Percentiles rank a stretch among this genome's conserved stretches.
phyloP scores from a whole-genome alignment of 2,888 invertebrate genomes.

The Parelbella ahira region DNA sequence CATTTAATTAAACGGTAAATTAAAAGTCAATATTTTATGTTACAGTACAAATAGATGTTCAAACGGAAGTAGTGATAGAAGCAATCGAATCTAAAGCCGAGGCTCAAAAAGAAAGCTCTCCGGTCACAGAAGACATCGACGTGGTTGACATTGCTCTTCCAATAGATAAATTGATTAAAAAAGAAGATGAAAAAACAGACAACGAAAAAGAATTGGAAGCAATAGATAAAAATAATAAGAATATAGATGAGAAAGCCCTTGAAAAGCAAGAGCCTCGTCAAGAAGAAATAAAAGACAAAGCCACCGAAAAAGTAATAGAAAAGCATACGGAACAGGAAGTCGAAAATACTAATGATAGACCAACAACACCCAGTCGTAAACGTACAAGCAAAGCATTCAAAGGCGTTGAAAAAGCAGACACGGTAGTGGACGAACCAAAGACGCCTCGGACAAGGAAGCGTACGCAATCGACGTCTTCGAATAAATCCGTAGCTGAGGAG shows the following conservation, averaged over 20 bases:
- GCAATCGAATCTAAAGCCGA: constrained; percentile 12
- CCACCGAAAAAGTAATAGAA: constrained; percentile 4
- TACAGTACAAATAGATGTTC: constrained; percentile 19
- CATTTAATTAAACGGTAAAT: too few species aligned
- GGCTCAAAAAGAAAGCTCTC: constrained; percentile 14
- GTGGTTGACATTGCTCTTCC: constrained; percentile 29
- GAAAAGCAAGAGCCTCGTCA: neutral
- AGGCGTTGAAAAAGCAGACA: constrained; percentile 11
- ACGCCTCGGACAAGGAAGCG: constrained; percentile 57
- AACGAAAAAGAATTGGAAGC: neutral
- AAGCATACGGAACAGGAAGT: constrained; percentile 17
- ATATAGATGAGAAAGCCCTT: neutral
- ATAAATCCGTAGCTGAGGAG: constrained; percentile 44
- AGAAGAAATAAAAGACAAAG: neutral
- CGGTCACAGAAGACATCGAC: constrained; percentile 25
- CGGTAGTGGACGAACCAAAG: constrained; percentile 34
- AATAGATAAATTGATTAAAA: too few species aligned
- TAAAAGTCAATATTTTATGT: too few species aligned
- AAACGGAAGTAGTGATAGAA: constrained; percentile 28
- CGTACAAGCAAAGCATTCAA: constrained; percentile 38
- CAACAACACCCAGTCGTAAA: constrained; percentile 32
- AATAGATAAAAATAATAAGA: too few species aligned
- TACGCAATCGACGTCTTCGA: constrained; percentile 51
- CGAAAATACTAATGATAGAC: constrained; percentile 18
- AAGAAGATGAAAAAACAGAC: neutral